Evolutionary conservation across 2,888 invertebrate genomes (phyloP).

Genomic region (Dascillus cervinus): DNA sequence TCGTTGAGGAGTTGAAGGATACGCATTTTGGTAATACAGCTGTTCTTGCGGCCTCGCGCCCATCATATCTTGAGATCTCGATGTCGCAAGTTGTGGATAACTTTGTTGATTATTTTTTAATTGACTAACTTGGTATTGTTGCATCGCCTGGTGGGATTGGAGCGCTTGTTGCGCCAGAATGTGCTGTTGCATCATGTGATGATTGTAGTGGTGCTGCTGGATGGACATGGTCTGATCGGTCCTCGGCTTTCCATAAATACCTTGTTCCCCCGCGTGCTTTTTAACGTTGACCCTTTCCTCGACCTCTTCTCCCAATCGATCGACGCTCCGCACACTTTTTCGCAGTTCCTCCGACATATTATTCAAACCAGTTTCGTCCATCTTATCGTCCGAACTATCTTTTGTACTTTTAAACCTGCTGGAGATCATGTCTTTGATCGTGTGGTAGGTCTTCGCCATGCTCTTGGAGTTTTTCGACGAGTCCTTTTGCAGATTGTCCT

Average conservation of each 20-base stretch:
- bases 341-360: slow-evolving; percentile 53
- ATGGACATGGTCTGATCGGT: slow-evolving; percentile 37
- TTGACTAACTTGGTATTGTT: slow-evolving; percentile 40
- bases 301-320: slow-evolving; percentile 39
- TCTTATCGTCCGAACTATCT: slow-evolving; percentile 51
- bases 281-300: slow-evolving; percentile 37
- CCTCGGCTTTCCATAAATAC: slow-evolving; percentile 55
- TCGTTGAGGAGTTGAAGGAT: slow-evolving; percentile 27
- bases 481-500: slow-evolving; percentile 49
- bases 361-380: slow-evolving; percentile 50
- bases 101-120: slow-evolving; percentile 37
- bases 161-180: slow-evolving; percentile 38
- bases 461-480: slow-evolving; percentile 54
- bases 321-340: slow-evolving; percentile 22
- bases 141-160: slow-evolving; percentile 43
- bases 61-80: slow-evolving; percentile 52
- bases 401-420: slow-evolving; percentile 64
- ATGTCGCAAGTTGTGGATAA: slow-evolving; percentile 30
- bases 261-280: slow-evolving; percentile 48
- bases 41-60: slow-evolving; percentile 40
- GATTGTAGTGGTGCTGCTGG: slow-evolving; percentile 36
- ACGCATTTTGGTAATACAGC: slow-evolving; percentile 33
- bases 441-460: slow-evolving; percentile 73
- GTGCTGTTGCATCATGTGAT: slow-evolving; percentile 45
- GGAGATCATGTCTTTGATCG: slow-evolving; percentile 76